These are phyloP conservation scores for Alviniconcha marisindica DNA, from an alignment of 1,140 invertebrate genomes.

Conservation along the genomic window DNA sequence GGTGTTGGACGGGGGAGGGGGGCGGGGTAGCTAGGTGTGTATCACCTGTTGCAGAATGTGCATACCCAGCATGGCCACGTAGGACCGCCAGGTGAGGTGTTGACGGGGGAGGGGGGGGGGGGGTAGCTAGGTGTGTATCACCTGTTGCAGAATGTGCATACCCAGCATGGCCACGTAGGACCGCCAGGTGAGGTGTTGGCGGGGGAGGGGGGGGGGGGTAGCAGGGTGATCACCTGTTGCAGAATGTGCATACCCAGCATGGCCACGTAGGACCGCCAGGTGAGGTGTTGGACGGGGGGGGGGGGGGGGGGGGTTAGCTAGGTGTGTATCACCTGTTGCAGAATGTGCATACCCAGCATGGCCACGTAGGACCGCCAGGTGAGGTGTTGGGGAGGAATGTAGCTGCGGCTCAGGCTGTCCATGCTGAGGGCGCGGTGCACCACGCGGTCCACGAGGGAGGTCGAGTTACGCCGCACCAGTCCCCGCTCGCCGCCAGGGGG, in stretches of 20 bases:
- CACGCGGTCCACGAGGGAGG: constrained; percentile 40
- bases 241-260: too few relatives aligned
- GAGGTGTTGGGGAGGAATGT: constrained; percentile 47
- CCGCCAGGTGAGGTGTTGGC: too few relatives aligned
- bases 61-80: constrained; percentile 54
- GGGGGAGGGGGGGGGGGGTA: too few relatives aligned
- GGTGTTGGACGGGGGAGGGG: too few relatives aligned
- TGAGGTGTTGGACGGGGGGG: too few relatives aligned
- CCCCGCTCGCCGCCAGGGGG: background rate
- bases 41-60: constrained; percentile 53
- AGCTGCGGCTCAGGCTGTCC: constrained; percentile 50
- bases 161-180: constrained; percentile 19
- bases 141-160: constrained; percentile 53
- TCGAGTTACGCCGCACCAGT: constrained; percentile 19
- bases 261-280: too few relatives aligned
- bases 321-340: constrained; percentile 52
- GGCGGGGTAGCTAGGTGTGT: too few relatives aligned
- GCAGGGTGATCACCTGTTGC: too few relatives aligned
- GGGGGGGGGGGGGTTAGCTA: too few relatives aligned
- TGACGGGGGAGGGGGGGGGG: constrained; percentile 49
- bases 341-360: constrained; percentile 55
- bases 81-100: constrained; percentile 50
- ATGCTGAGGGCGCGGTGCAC: constrained; percentile 47
- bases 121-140: constrained; percentile 47
- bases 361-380: constrained; percentile 55